phyloP scores from a whole-genome alignment of 2,797 vertebrate species.

The Prunella strophiata region DNA sequence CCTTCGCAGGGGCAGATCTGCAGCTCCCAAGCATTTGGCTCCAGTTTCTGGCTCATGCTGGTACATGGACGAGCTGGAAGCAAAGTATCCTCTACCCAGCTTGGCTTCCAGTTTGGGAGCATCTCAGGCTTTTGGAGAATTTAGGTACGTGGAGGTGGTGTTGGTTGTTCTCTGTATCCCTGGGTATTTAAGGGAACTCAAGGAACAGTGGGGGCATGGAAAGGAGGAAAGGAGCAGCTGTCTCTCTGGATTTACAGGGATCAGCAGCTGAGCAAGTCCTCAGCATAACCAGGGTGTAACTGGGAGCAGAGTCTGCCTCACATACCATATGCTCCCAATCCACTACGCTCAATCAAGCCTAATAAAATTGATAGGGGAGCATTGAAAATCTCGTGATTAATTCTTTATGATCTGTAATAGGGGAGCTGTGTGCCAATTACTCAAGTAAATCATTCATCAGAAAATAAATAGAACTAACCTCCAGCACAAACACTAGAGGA shows the following conservation, averaged over 20 bases:
- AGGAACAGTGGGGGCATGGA: background rate
- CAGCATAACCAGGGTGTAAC: slow-evolving; percentile 16
- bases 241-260: slow-evolving; percentile 23
- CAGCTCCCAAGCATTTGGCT: background rate
- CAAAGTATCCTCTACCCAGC: background rate
- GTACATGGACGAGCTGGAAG: background rate
- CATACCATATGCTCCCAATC: slow-evolving; percentile 58
- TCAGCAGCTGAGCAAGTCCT: slow-evolving; percentile 15
- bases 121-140: background rate
- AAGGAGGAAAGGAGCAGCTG: slow-evolving; percentile 13
- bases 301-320: slow-evolving; percentile 45
- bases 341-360: slow-evolving; percentile 56
- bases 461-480: slow-evolving; percentile 71
- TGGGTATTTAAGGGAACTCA: background rate
- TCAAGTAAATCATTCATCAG: slow-evolving; percentile 72
- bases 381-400: slow-evolving; percentile 69
- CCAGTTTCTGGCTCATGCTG: background rate
- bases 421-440: slow-evolving; percentile 67
- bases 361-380: slow-evolving; percentile 69
- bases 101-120: background rate
- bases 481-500: slow-evolving; percentile 64
- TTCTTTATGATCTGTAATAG: slow-evolving; percentile 72
- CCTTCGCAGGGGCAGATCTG: background rate
- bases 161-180: background rate
- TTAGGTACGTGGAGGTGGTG: background rate